Evolutionary conservation across 2,113 vertebrate species (phyloP).

Genomic region (Meleagris gallopavo): DNA sequence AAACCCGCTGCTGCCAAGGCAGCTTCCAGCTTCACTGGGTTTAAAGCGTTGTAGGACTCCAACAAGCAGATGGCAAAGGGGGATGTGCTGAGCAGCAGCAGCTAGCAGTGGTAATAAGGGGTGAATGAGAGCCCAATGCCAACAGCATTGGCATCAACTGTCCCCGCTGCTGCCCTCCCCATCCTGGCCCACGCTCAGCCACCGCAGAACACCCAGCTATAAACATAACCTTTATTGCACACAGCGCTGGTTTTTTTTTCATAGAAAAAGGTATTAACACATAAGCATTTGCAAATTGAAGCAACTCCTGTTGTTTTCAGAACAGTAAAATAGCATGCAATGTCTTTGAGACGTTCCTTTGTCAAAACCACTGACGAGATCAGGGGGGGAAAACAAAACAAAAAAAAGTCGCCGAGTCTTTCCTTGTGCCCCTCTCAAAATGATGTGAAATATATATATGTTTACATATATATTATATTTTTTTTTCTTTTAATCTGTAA

Average conservation of each 20-base stretch:
- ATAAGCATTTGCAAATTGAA: slow-evolving; percentile 98
- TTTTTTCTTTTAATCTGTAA: slow-evolving; percentile 73
- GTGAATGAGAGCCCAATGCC: too few relatives aligned
- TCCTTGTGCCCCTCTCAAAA: slow-evolving; percentile 76
- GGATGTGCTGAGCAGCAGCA: not conserved
- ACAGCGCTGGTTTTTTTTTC: slow-evolving; percentile 94
- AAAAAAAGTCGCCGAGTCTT: slow-evolving; percentile 59
- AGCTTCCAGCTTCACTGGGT: not conserved
- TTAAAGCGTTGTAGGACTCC: not conserved
- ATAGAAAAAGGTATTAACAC: slow-evolving; percentile 99
- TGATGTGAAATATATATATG: slow-evolving; percentile 71
- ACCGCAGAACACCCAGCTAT: slow-evolving; percentile 74
- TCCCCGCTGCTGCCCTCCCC: not conserved
- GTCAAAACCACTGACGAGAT: slow-evolving; percentile 79
- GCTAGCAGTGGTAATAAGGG: too few relatives aligned
- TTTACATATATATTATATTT: slow-evolving; percentile 68
- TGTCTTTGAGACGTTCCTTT: slow-evolving; percentile 80
- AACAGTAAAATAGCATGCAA: slow-evolving; percentile 96
- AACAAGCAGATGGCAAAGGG: not conserved
- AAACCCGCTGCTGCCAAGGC: not conserved
- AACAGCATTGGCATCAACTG: too few relatives aligned
- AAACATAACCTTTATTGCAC: slow-evolving; percentile 99
- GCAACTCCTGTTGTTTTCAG: slow-evolving; percentile 88
- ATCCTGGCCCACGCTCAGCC: not conserved
- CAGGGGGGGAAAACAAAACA: not conserved